These are phyloP conservation scores for Hypothenemus hampei DNA, from an alignment of 1,140 invertebrate species.

Conservation along the genomic window DNA sequence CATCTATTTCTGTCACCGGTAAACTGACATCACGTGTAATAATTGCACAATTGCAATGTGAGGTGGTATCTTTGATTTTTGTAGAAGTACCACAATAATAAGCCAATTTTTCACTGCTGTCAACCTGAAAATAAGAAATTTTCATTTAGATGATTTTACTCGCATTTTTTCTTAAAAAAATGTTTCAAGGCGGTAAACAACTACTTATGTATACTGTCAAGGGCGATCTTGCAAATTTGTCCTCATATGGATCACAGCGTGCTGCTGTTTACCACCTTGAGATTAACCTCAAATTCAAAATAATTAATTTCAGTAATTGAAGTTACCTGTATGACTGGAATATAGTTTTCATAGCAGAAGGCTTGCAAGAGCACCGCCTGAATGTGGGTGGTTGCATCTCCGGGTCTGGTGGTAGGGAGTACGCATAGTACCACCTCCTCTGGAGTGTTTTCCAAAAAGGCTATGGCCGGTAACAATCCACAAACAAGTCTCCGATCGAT, in stretches of 20 bases:
- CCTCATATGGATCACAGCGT: too few relatives aligned
- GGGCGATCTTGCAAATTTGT: too few relatives aligned
- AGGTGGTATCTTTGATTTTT: conserved; percentile 14
- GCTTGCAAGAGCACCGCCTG: conserved; percentile 64
- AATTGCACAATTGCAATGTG: conserved; percentile 37
- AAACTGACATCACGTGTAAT: conserved; percentile 35
- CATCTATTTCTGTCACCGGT: conserved; percentile 26
- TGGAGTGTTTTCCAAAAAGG: conserved; percentile 54
- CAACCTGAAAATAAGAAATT: conserved; percentile 37
- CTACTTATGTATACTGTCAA: too few relatives aligned
- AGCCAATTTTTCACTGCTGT: conserved; percentile 41
- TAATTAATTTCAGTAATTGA: not conserved
- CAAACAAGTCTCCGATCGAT: conserved; percentile 56
- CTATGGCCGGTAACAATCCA: conserved; percentile 56
- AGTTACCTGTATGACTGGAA: conserved; percentile 61
- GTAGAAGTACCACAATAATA: conserved; percentile 35
- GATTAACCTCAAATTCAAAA: too few relatives aligned
- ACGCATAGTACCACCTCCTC: conserved; percentile 60
- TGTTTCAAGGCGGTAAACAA: too few relatives aligned
- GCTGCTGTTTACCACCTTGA: too few relatives aligned
- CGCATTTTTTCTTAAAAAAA: too few relatives aligned
- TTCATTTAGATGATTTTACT: too few relatives aligned
- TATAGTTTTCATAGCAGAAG: conserved; percentile 64
- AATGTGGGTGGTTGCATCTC: conserved; percentile 62
- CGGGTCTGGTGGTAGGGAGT: conserved; percentile 54